Percentiles rank a stretch among this genome's conserved stretches.
Evolutionary conservation across 2,797 vertebrate species (phyloP).

Genomic region (Sylvia borin): DNA sequence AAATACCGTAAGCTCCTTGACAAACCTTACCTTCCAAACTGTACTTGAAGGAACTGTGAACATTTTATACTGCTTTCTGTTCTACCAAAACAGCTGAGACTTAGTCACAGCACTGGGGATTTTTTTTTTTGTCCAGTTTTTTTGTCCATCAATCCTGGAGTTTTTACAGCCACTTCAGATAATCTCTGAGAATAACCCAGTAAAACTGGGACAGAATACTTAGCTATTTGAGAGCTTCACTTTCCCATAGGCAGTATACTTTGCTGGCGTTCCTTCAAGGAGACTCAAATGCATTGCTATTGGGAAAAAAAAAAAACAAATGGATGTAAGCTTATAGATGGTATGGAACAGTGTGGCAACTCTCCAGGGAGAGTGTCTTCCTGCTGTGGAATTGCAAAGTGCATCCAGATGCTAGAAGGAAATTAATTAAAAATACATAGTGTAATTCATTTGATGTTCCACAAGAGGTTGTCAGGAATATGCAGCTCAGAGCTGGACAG

Average conservation of each 20-base stretch:
- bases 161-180: background rate
- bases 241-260: background rate
- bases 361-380: background rate
- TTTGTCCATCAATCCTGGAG: background rate
- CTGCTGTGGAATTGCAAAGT: background rate
- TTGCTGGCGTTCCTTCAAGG: background rate
- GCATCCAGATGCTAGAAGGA: background rate
- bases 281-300: accelerated
- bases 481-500: background rate
- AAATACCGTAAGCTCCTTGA: background rate
- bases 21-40: background rate
- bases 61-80: background rate
- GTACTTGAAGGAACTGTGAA: background rate
- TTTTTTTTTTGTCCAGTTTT: no score
- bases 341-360: background rate
- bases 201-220: background rate
- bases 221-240: background rate
- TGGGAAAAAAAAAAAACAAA: background rate
- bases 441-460: background rate
- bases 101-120: background rate
- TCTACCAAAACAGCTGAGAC: background rate
- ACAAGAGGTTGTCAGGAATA: background rate
- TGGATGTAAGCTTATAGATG: accelerated
- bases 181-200: background rate
- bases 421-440: background rate